A percentile compares a stretch with the other conserved stretches of the same genome.
phyloP scores from a whole-genome alignment of 2,888 invertebrate species.

The Drosophila demipolita region DNA sequence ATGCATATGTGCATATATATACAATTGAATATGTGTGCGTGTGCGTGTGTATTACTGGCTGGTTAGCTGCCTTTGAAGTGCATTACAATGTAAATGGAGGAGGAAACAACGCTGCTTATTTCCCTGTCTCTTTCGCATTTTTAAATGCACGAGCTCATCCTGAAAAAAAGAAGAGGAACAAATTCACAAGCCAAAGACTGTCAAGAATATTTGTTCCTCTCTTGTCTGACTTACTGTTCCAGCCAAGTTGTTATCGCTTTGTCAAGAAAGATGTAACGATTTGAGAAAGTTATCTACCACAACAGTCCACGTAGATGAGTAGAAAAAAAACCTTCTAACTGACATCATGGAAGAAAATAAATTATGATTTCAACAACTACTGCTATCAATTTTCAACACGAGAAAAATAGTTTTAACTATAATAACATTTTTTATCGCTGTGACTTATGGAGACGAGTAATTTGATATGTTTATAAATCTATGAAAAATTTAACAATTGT shows the following conservation, averaged over 20 bases:
- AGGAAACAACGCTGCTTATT: constrained; percentile 60
- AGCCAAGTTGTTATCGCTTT: background rate
- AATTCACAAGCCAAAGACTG: constrained; percentile 8
- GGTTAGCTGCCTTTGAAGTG: constrained; percentile 68
- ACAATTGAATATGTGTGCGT: constrained; percentile 12
- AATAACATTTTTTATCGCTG: background rate
- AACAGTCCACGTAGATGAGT: background rate
- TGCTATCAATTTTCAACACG: background rate
- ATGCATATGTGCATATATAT: background rate
- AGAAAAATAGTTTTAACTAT: background rate
- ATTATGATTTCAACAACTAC: background rate
- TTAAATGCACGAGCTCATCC: constrained; percentile 35
- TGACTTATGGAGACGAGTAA: background rate
- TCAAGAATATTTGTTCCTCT: constrained; percentile 5
- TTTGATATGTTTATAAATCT: background rate
- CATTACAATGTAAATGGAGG: constrained; percentile 72
- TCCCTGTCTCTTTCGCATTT: constrained; percentile 40
- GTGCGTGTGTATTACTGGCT: constrained; percentile 33
- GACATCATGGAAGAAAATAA: background rate
- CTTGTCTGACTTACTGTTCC: background rate
- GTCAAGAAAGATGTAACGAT: constrained; percentile 4
- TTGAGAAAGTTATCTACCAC: background rate
- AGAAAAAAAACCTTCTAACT: background rate
- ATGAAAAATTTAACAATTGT: background rate
- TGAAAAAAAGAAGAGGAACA: constrained; percentile 25